These are phyloP conservation scores for Tuberolachnus salignus DNA, from an alignment of 2,888 invertebrate genomes.

Conservation along the genomic window DNA sequence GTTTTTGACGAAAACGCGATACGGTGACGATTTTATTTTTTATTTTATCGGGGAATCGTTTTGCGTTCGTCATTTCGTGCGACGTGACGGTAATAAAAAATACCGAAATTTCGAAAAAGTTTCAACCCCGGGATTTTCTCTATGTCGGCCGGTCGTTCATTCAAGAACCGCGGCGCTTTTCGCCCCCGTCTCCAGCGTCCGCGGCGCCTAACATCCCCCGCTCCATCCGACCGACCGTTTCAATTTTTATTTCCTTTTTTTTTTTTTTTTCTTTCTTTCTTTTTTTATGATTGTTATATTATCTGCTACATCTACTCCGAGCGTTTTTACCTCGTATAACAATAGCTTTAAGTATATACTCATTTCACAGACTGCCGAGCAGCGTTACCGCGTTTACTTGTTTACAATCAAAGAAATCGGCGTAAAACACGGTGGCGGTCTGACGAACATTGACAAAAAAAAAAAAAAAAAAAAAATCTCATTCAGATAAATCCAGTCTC, in stretches of 20 bases:
- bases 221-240: too few species aligned
- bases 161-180: slow-evolving; percentile 5
- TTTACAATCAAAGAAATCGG: slow-evolving; percentile 37
- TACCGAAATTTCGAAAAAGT: slow-evolving; percentile 30
- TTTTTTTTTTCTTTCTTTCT: too few species aligned
- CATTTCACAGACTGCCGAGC: slow-evolving; percentile 42
- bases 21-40: not conserved
- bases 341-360: slow-evolving; percentile 30
- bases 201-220: too few species aligned
- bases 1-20: not conserved
- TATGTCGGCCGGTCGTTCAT: not conserved
- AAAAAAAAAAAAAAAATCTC: not conserved
- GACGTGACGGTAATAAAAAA: not conserved
- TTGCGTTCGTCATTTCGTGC: not conserved
- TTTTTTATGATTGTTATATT: too few species aligned
- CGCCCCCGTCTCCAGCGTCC: too few species aligned
- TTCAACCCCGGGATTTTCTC: not conserved
- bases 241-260: too few species aligned
- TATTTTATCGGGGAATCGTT: too few species aligned
- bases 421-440: not conserved
- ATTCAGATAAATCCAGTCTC: too few species aligned
- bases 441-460: not conserved
- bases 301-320: slow-evolving; percentile 27
- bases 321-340: slow-evolving; percentile 25
- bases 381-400: slow-evolving; percentile 17